phyloP scores from a whole-genome alignment of 2,113 vertebrate species.

The Lampris megalopsis region DNA sequence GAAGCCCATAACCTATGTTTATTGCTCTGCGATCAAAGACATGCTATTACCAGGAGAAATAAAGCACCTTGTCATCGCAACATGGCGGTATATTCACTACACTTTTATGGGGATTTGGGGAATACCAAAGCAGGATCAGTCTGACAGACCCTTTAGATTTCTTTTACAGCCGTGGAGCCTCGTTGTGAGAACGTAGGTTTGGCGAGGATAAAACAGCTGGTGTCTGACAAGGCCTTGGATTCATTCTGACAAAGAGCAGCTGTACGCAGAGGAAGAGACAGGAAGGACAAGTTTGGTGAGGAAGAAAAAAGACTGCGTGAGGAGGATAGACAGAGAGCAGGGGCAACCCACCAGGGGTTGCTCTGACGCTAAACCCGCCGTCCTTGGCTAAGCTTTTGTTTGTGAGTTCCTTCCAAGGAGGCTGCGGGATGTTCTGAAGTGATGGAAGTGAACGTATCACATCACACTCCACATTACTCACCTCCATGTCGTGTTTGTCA shows the following conservation, averaged over 20 bases:
- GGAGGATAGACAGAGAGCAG: conserved; percentile 44
- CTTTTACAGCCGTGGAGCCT: conserved; percentile 40
- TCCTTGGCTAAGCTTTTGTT: conserved; percentile 40
- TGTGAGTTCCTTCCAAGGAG: conserved; percentile 25
- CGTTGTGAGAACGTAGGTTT: conserved; percentile 55
- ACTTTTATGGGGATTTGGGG: conserved; percentile 42
- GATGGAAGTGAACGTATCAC: conserved; percentile 54
- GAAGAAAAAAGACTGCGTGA: conserved; percentile 26
- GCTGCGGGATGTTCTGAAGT: conserved; percentile 55
- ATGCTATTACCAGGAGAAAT: conserved; percentile 31
- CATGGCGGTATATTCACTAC: conserved; percentile 31
- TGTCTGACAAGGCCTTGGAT: conserved; percentile 66
- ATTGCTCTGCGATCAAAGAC: conserved; percentile 41
- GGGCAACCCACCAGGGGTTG: conserved; percentile 34
- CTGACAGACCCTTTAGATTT: conserved; percentile 51
- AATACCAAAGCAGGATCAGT: conserved; percentile 16
- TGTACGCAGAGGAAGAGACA: conserved; percentile 55
- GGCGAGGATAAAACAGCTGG: conserved; percentile 61
- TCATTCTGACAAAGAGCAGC: conserved; percentile 67
- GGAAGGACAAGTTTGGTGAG: conserved; percentile 56
- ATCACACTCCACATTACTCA: conserved; percentile 54
- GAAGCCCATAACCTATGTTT: conserved; percentile 35
- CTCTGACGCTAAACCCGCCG: conserved; percentile 47
- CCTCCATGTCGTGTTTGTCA: conserved; percentile 51
- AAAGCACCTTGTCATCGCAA: conserved; percentile 30